Evolutionary conservation across 2,113 vertebrate species (phyloP).

Genomic region (Ibidorhyncha struthersii): DNA sequence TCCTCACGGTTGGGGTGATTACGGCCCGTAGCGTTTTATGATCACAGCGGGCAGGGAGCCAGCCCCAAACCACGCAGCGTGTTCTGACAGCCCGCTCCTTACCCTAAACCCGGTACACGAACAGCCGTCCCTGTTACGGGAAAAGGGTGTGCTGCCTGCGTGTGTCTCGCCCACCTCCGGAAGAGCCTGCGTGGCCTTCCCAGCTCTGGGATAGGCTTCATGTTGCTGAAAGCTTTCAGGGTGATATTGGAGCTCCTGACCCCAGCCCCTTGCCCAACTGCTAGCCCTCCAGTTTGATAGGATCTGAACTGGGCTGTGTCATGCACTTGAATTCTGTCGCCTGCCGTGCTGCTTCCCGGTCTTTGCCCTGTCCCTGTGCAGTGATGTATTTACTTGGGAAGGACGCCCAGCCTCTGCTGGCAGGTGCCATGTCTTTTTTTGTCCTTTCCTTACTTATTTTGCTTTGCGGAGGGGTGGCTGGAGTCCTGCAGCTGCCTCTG

Average conservation of each 20-base stretch:
- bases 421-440: neutral
- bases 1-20: rapidly evolving
- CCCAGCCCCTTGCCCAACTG: neutral
- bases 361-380: neutral
- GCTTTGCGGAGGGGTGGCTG: neutral
- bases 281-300: neutral
- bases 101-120: neutral
- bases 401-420: neutral
- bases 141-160: rapidly evolving
- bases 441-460: neutral
- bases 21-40: neutral
- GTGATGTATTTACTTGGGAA: neutral
- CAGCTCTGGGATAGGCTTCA: neutral
- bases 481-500: neutral
- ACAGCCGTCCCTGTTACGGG: neutral
- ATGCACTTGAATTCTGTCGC: neutral
- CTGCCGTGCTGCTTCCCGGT: rapidly evolving
- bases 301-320: neutral
- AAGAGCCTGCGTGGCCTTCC: neutral
- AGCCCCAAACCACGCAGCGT: neutral
- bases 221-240: neutral
- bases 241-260: neutral
- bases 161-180: neutral
- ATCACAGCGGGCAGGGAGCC: neutral
- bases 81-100: neutral